A percentile compares a stretch with the other conserved stretches of the same genome.
These are phyloP conservation scores for Melinaea marsaeus DNA, from an alignment of 2,888 invertebrate species.

Conservation along the genomic window DNA sequence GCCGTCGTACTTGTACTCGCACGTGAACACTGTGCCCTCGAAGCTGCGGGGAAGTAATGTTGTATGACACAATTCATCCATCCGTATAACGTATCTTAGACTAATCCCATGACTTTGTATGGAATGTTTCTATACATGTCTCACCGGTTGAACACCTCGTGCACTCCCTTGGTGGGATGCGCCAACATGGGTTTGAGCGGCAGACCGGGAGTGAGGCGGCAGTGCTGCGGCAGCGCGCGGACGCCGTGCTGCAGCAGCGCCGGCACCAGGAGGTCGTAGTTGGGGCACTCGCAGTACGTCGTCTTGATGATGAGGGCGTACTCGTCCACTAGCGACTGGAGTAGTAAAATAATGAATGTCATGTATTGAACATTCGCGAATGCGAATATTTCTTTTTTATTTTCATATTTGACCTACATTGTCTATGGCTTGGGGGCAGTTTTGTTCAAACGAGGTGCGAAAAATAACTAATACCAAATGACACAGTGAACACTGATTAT, in stretches of 20 bases:
- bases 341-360: not conserved
- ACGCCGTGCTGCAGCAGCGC: slow-evolving; percentile 88
- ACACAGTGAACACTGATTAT: no score
- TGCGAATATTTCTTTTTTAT: no score
- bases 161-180: slow-evolving; percentile 96
- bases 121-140: not conserved
- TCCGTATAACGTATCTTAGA: not conserved
- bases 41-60: slow-evolving; percentile 67
- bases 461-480: no score
- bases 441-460: no score
- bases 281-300: slow-evolving; percentile 97
- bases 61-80: not conserved
- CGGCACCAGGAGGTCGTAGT: slow-evolving; percentile 90
- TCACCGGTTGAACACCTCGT: slow-evolving; percentile 88
- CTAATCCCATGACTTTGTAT: not conserved
- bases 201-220: slow-evolving; percentile 92
- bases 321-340: slow-evolving; percentile 81
- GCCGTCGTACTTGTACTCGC: slow-evolving; percentile 99
- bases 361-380: no score
- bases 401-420: no score
- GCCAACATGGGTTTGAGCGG: slow-evolving; percentile 99
- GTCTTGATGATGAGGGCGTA: slow-evolving; percentile 89
- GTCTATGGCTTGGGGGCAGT: no score
- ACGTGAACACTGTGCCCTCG: slow-evolving; percentile 93
- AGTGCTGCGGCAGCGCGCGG: slow-evolving; percentile 84